A percentile compares a stretch with the other conserved stretches of the same genome.
These are phyloP conservation scores for Diabrotica virgifera DNA, from an alignment of 1,140 invertebrate genomes.

Conservation along the genomic window DNA sequence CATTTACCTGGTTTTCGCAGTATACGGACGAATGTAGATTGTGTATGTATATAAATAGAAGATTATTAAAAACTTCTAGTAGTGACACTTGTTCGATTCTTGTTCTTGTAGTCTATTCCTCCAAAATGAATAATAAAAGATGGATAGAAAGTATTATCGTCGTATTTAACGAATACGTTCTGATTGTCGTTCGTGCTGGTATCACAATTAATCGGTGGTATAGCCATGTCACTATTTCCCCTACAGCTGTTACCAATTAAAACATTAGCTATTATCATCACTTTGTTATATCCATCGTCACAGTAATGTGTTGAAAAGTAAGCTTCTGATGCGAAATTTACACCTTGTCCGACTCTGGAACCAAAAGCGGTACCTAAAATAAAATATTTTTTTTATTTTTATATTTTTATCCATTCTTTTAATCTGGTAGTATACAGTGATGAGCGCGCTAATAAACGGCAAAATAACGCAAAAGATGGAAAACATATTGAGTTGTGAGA, in stretches of 20 bases:
- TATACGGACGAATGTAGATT: no score
- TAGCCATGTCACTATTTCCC: conserved; percentile 12
- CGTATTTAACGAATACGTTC: conserved; percentile 34
- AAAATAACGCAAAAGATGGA: no score
- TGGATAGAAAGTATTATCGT: conserved; percentile 33
- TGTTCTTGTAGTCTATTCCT: not conserved
- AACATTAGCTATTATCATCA: conserved; percentile 29
- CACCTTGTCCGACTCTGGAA: conserved; percentile 30
- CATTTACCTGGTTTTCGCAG: no score
- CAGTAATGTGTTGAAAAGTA: conserved; percentile 30
- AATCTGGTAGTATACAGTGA: no score
- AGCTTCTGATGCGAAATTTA: conserved; percentile 26
- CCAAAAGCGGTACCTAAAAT: conserved; percentile 14
- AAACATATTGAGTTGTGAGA: no score
- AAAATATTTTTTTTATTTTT: no score
- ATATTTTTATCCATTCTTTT: no score
- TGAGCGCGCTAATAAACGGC: no score
- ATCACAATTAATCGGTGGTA: conserved; percentile 26
- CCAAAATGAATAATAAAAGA: conserved; percentile 27
- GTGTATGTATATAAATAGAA: no score
- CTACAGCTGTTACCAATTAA: conserved; percentile 19
- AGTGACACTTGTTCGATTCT: no score
- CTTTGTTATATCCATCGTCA: conserved; percentile 14
- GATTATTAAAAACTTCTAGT: no score
- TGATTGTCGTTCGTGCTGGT: conserved; percentile 26